These are phyloP conservation scores for Hippasteria phrygiana DNA, from an alignment of 53 echinoderm and acorn worm species.

Conservation along the genomic window DNA sequence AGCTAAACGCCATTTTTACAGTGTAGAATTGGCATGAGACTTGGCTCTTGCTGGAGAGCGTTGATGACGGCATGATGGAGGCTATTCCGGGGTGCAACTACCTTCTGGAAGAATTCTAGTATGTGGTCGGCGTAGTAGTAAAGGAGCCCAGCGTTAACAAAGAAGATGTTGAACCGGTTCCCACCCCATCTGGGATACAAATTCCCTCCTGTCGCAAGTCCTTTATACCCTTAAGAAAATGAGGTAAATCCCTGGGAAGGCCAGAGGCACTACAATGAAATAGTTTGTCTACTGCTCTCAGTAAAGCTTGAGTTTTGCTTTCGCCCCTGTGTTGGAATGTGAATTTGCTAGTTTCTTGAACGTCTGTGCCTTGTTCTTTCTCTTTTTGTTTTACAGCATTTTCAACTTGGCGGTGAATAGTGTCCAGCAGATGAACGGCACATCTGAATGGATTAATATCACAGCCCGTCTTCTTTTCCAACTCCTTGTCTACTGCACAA, in stretches of 20 bases:
- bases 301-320: conserved; percentile 57
- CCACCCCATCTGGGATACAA: conserved; percentile 54
- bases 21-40: conserved; percentile 1
- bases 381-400: conserved; percentile 21
- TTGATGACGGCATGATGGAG: conserved; percentile 26
- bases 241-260: conserved; percentile 47
- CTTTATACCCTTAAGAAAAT: conserved; percentile 29
- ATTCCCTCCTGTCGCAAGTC: conserved; percentile 34
- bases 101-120: conserved; percentile 48
- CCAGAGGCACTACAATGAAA: conserved; percentile 57
- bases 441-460: no score
- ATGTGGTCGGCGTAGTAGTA: no score
- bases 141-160: conserved; percentile 28
- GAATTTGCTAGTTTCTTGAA: conserved; percentile 3
- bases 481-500: no score
- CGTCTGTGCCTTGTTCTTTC: background rate
- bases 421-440: no score
- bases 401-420: no score
- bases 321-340: conserved; percentile 64
- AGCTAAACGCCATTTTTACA: no score
- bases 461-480: no score
- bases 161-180: conserved; percentile 55
- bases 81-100: conserved; percentile 37
- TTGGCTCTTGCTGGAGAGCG: background rate
- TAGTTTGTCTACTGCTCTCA: conserved; percentile 63